Conservation (phyloP, 2,888 invertebrate genomes). For the Listrodromus nycthemerus region DNA sequence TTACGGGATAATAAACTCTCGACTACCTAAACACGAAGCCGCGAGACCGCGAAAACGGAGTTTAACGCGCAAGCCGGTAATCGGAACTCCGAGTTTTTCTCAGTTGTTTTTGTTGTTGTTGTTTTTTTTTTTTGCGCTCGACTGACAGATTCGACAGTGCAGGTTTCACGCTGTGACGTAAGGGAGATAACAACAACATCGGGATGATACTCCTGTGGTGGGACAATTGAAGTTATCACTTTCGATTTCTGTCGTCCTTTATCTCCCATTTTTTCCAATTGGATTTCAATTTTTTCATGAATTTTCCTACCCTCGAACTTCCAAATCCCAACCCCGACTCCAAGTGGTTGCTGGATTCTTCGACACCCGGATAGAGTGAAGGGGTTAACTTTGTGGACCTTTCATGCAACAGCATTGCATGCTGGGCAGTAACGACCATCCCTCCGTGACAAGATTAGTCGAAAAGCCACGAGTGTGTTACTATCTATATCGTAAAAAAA, state of each 20-base stretch:
- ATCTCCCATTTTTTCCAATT: neutral
- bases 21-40: constrained; percentile 10
- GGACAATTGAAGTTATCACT: neutral
- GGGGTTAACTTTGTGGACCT: constrained; percentile 15
- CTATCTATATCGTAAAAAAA: constrained; percentile 13
- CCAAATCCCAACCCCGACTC: constrained; percentile 31
- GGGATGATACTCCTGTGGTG: neutral
- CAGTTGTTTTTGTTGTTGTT: neutral
- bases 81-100: neutral
- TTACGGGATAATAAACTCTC: constrained; percentile 64
- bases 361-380: constrained; percentile 46
- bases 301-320: constrained; percentile 31
- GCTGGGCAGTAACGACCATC: neutral
- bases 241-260: neutral
- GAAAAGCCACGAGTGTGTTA: constrained; percentile 29
- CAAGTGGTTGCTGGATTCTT: constrained; percentile 54
- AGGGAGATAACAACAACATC: neutral
- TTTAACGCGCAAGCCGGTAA: neutral
- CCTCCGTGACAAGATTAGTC: neutral
- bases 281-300: constrained; percentile 32
- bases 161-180: constrained; percentile 3
- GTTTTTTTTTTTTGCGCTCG: constrained; percentile 2
- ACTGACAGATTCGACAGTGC: constrained; percentile 10
- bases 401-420: neutral
- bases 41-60: constrained; percentile 16